These are phyloP conservation scores for Nematopogon swammerdamellus DNA, from an alignment of 2,888 invertebrate species.

Conservation along the genomic window DNA sequence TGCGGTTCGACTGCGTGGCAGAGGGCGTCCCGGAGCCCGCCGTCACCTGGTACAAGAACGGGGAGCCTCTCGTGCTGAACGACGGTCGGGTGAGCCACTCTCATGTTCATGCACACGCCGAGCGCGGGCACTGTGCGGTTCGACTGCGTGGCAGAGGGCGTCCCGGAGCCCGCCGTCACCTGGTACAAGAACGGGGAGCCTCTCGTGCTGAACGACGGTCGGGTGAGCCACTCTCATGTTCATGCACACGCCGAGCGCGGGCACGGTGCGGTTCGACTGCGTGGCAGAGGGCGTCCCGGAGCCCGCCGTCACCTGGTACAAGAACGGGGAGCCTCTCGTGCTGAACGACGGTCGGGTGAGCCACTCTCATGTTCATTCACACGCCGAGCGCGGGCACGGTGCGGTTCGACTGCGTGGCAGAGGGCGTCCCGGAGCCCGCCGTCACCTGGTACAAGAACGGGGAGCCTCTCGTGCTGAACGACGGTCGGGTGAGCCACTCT, in stretches of 20 bases:
- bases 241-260: not conserved
- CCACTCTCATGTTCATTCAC: too few species aligned
- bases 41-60: slow-evolving; percentile 69
- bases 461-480: too few species aligned
- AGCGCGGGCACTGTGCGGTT: slow-evolving; percentile 24
- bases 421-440: too few species aligned
- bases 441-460: too few species aligned
- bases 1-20: slow-evolving; percentile 61
- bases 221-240: slow-evolving; percentile 26
- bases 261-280: too few species aligned
- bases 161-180: slow-evolving; percentile 60
- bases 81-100: slow-evolving; percentile 40
- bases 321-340: too few species aligned
- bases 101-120: not conserved
- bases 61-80: slow-evolving; percentile 38
- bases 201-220: slow-evolving; percentile 37
- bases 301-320: too few species aligned
- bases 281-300: too few species aligned
- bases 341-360: too few species aligned
- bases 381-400: too few species aligned
- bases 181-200: slow-evolving; percentile 68
- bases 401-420: too few species aligned
- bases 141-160: slow-evolving; percentile 65
- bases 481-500: too few species aligned
- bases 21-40: slow-evolving; percentile 63